phyloP scores from a whole-genome alignment of 2,797 vertebrate species.

The Tolypeutes matacus region DNA sequence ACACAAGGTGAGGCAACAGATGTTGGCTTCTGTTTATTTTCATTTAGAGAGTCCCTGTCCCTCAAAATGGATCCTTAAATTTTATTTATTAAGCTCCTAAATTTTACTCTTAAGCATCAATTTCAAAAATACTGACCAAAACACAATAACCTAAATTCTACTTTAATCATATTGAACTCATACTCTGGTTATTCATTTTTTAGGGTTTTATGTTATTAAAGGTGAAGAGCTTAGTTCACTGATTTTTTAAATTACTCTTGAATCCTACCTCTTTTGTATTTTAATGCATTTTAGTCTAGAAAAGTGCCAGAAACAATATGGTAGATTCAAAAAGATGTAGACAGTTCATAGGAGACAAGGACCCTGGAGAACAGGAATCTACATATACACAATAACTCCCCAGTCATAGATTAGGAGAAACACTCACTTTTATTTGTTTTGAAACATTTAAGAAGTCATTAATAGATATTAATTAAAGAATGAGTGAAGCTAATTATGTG shows the following conservation, averaged over 20 bases:
- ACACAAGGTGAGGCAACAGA: neutral
- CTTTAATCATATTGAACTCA: conserved; percentile 26
- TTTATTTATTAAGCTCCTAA: conserved; percentile 3
- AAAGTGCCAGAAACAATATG: neutral
- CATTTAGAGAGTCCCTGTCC: neutral
- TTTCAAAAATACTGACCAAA: conserved; percentile 39
- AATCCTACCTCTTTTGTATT: conserved; percentile 56
- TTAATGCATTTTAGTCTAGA: conserved; percentile 31
- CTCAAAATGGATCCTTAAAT: neutral
- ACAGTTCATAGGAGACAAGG: neutral
- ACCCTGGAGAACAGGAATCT: neutral
- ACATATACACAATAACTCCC: neutral
- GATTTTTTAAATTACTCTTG: conserved; percentile 38
- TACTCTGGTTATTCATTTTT: conserved; percentile 46
- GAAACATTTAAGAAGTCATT: conserved; percentile 51
- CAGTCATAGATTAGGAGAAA: neutral
- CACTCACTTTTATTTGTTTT: conserved; percentile 45
- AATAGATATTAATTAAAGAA: conserved; percentile 57
- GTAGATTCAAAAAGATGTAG: neutral
- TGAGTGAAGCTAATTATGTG: conserved; percentile 42
- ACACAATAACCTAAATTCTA: conserved; percentile 19
- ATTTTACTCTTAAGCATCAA: conserved; percentile 36
- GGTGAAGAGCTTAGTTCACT: conserved; percentile 8
- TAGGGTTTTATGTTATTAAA: conserved; percentile 52
- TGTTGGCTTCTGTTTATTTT: neutral